Evolutionary conservation across 1,140 invertebrate genomes (phyloP), one percentile per base, ranked within the genome.

Genomic region (Agrypnia vestita): DNA sequence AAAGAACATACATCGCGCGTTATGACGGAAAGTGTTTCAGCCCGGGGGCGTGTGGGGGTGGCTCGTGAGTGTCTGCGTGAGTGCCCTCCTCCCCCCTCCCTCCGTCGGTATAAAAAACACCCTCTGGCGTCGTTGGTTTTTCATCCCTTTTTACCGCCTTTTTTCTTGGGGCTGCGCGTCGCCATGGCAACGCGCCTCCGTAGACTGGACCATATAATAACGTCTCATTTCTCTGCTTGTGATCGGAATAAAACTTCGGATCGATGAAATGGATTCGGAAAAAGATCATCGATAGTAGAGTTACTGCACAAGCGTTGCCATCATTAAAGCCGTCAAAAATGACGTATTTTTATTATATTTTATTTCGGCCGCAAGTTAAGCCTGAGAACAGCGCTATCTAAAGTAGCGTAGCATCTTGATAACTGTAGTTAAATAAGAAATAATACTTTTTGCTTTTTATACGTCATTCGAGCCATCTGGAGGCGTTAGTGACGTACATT

Each of bases 61-160:
- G 13, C 9, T 61, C 13, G 9, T 21, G 13, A n/a, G 61, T 19
- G 49, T 64, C 44, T 67, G 21, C 21, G 44, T 15, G 71, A 4
- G 71, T 4, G 46, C n/a, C 44, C 12, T 4, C 25, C 8, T 4
- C 12, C 8, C 43, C 13, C 25, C 25, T 35, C 47, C 15, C 67
- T 3, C 67, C 53, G n/a, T n/a, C 11, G 19, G 51, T 56, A 81
- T 78, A 81, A 78, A 81, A 81, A 81, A 71, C 72, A 44, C 71
- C 80, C 71, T 72, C 51, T 53, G 67, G 67, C 47, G 69, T 73
- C 35, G 80, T 11, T 51, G 46, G 69, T 81, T 81, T 79, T 81
- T 81, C 80, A 46, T 81, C 67, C 80, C 80, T 81, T 81, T 81
- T 81, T 81, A 81, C 61, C 67, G 80, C 67, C 73, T 76, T 81